These are phyloP conservation scores for Stramonita haemastoma DNA, from an alignment of 2,888 invertebrate species.

Conservation along the genomic window DNA sequence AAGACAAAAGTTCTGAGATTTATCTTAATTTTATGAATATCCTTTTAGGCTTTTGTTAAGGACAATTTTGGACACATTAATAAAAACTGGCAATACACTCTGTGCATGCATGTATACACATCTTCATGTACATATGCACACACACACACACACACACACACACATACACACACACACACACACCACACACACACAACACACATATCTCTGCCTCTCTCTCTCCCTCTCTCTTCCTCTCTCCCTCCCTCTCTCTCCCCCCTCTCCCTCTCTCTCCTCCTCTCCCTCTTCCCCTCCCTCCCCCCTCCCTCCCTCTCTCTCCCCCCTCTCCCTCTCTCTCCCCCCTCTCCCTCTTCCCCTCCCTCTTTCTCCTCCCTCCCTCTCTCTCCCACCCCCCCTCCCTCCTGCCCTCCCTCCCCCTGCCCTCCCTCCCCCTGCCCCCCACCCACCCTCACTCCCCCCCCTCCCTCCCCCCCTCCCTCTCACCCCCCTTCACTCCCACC, in stretches of 20 bases:
- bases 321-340: too few relatives aligned
- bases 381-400: background rate
- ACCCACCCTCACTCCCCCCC: background rate
- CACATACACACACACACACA: slow-evolving; percentile 4
- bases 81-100: background rate
- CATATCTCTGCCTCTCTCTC: background rate
- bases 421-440: background rate
- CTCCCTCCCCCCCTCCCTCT: background rate
- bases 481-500: background rate
- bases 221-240: background rate
- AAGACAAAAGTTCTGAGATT: too few relatives aligned
- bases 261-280: too few relatives aligned
- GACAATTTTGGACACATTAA: background rate
- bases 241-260: too few relatives aligned
- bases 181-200: background rate
- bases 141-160: slow-evolving; percentile 8
- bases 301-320: too few relatives aligned
- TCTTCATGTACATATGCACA: background rate
- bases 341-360: too few relatives aligned
- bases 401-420: background rate
- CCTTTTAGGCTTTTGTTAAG: too few relatives aligned
- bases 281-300: too few relatives aligned
- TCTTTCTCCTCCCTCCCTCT: background rate
- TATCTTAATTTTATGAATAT: too few relatives aligned
- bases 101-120: background rate